phyloP scores from a whole-genome alignment of 2,797 vertebrate genomes.

The Hippocampus kuda region DNA sequence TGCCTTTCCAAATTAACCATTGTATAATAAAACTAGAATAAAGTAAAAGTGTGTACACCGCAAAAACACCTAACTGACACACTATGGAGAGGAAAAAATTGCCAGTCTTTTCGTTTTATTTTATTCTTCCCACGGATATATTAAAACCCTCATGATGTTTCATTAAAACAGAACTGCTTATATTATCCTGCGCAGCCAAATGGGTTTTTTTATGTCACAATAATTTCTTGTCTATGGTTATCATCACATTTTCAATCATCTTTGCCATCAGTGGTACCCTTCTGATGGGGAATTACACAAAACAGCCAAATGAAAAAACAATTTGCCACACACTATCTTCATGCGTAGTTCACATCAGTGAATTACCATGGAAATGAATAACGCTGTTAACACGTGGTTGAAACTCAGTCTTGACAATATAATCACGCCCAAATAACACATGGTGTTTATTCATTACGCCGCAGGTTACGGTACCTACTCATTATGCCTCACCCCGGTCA shows the following conservation, averaged over 20 bases:
- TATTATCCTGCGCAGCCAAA: neutral
- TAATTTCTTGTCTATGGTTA: neutral
- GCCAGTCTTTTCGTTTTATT: no score
- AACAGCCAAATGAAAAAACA: neutral
- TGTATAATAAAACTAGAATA: neutral
- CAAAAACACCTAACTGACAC: neutral
- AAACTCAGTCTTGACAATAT: neutral
- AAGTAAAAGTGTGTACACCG: no score
- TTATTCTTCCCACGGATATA: no score
- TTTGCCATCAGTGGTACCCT: neutral
- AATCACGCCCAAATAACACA: neutral
- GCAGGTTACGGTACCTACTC: neutral
- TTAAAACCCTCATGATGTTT: neutral
- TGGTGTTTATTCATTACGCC: neutral
- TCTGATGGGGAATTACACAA: neutral
- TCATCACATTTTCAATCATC: neutral
- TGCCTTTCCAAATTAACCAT: neutral
- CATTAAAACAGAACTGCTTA: neutral
- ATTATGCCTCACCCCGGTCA: neutral
- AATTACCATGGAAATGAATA: neutral
- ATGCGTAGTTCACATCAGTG: neutral
- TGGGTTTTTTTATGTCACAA: neutral
- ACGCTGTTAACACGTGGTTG: neutral
- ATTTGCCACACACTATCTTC: neutral
- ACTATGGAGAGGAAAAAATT: neutral